A percentile compares a stretch with the other conserved stretches of the same genome.
Evolutionary conservation across 1,140 invertebrate species (phyloP).

Genomic region (Panulirus ornatus): DNA sequence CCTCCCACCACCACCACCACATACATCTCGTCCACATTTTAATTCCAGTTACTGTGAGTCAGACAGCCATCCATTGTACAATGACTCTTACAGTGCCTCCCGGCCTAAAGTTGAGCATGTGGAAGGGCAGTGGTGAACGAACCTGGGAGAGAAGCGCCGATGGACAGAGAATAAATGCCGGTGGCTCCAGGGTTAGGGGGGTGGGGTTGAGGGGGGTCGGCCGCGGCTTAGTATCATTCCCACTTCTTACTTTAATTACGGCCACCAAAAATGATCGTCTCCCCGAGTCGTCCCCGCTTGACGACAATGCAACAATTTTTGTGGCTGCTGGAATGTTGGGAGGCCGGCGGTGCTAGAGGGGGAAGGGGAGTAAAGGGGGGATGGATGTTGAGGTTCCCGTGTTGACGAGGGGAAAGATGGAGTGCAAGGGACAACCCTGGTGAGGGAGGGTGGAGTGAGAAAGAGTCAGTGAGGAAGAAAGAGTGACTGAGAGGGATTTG

Average conservation of each 20-base stretch:
- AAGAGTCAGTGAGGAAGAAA: not conserved
- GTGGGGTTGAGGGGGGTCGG: too few relatives aligned
- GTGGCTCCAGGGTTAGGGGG: too few relatives aligned
- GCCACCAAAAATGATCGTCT: slow-evolving; percentile 61
- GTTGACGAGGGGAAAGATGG: too few relatives aligned
- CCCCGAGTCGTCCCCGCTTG: slow-evolving; percentile 31
- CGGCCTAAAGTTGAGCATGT: too few relatives aligned
- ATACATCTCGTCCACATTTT: too few relatives aligned
- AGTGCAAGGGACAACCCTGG: too few relatives aligned
- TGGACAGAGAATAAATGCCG: not conserved
- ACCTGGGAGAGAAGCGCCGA: not conserved
- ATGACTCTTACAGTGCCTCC: too few relatives aligned
- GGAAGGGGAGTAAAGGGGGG: not conserved
- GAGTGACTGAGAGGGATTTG: slow-evolving; percentile 5
- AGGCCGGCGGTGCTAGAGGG: not conserved
- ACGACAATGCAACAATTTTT: slow-evolving; percentile 66
- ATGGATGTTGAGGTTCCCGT: too few relatives aligned
- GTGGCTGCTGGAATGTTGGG: slow-evolving; percentile 32
- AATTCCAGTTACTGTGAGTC: too few relatives aligned
- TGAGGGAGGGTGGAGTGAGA: not conserved
- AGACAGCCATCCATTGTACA: too few relatives aligned
- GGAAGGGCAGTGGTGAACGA: too few relatives aligned
- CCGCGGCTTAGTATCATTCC: slow-evolving; percentile 47
- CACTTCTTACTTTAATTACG: slow-evolving; percentile 67
- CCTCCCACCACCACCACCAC: too few relatives aligned